Evolutionary conservation across 2,113 vertebrate species (phyloP).

Genomic region (Vulpes ferrilata): DNA sequence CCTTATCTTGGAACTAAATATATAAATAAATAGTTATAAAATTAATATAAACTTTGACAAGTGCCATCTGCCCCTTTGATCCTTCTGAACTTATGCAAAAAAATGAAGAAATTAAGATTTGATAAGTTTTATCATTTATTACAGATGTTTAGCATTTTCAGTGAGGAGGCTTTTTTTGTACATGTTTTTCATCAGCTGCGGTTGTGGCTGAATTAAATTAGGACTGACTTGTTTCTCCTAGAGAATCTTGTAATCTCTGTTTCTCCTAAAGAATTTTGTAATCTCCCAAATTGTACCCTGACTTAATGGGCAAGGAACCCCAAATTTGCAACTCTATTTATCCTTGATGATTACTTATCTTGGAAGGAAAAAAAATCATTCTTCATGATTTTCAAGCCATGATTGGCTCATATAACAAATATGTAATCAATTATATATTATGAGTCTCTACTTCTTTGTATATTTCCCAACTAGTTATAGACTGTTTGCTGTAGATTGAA

Average conservation of each 20-base stretch:
- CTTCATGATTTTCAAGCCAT: not conserved
- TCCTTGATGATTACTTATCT: not conserved
- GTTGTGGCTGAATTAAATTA: conserved; percentile 34
- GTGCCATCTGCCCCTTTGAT: not conserved
- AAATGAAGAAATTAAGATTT: not conserved
- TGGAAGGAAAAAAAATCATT: not conserved
- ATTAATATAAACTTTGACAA: not conserved
- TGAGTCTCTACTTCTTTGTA: not conserved
- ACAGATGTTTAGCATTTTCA: not conserved
- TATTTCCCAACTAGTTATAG: not conserved
- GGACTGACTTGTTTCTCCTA: conserved; percentile 63
- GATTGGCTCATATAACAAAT: not conserved
- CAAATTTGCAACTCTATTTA: not conserved
- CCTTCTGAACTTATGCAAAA: not conserved
- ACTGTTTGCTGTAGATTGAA: not conserved
- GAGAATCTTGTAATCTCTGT: conserved; percentile 58
- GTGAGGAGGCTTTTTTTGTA: not conserved
- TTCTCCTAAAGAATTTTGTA: conserved; percentile 63
- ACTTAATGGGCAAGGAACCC: conserved; percentile 24
- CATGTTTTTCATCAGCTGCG: conserved; percentile 73
- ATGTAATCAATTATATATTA: not conserved
- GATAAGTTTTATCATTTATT: rapidly evolving
- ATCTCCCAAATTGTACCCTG: not conserved
- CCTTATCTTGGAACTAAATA: conserved; percentile 8
- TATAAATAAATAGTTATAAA: not conserved